Evolutionary conservation across 2,888 invertebrate genomes (phyloP).

Genomic region (Thereva nobilitata): DNA sequence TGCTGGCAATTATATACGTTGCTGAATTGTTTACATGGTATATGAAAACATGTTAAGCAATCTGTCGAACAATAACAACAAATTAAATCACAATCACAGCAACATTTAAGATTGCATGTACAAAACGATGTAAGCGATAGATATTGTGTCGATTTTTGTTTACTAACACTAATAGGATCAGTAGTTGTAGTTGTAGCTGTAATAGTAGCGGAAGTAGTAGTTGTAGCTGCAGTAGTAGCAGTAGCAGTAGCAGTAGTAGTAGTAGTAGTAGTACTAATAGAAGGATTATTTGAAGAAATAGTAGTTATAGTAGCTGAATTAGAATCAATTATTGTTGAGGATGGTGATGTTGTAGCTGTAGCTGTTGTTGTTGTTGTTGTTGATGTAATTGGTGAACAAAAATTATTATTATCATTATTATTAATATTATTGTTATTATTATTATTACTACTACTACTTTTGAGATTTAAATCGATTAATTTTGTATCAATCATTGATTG

Average conservation of each 20-base stretch:
- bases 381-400: background rate
- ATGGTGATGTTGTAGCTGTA: background rate
- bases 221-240: background rate
- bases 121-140: conserved; percentile 35
- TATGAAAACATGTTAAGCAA: conserved; percentile 45
- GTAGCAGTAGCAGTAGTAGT: background rate
- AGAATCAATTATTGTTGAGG: background rate
- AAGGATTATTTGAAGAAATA: background rate
- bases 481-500: conserved; percentile 21
- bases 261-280: background rate
- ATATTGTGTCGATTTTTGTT: conserved; percentile 23
- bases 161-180: background rate
- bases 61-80: conserved; percentile 44
- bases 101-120: conserved; percentile 41
- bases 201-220: background rate
- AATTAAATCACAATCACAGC: conserved; percentile 42
- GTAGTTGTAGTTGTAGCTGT: background rate
- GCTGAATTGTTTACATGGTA: conserved; percentile 43
- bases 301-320: too few relatives aligned
- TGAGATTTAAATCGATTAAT: conserved; percentile 20
- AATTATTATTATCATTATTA: background rate
- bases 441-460: background rate
- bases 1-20: conserved; percentile 41
- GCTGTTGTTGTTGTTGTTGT: background rate
- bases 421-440: background rate